phyloP scores from a whole-genome alignment of 2,113 vertebrate genomes.

The Sakesphorus luctuosus region DNA sequence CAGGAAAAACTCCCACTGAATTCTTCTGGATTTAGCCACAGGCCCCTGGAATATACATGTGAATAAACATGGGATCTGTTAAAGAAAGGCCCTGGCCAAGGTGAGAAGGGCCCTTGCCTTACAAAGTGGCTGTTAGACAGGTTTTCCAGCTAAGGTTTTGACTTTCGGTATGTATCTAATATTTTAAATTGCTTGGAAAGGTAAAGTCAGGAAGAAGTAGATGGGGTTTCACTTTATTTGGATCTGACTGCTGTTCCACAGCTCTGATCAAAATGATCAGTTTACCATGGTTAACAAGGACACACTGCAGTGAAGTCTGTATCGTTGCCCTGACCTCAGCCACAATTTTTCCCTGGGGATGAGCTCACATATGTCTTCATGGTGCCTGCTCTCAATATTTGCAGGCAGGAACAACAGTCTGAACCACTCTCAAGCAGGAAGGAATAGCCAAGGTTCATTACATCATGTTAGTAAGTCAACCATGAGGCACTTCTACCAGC shows the following conservation, averaged over 20 bases:
- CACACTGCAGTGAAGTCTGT: not conserved
- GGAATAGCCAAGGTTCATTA: slow-evolving; percentile 9
- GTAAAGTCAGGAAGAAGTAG: not conserved
- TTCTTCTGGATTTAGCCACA: not conserved
- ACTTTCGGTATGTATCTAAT: not conserved
- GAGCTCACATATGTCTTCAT: not conserved
- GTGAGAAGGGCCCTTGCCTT: not conserved
- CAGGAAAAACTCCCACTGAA: not conserved
- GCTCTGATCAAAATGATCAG: not conserved
- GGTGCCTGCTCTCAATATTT: not conserved
- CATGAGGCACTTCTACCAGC: not conserved
- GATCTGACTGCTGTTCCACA: not conserved
- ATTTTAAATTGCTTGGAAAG: not conserved
- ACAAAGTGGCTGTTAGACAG: not conserved
- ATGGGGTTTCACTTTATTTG: not conserved
- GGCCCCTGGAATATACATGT: not conserved
- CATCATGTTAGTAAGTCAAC: not conserved
- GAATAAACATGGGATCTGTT: not conserved
- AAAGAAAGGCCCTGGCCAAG: not conserved
- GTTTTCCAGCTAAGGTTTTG: not conserved
- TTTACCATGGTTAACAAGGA: not conserved
- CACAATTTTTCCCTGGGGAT: not conserved
- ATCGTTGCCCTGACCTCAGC: not conserved
- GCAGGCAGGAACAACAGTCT: not conserved
- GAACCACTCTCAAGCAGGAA: not conserved